Percentiles rank a stretch among this genome's conserved stretches.
Conservation (phyloP, 1,140 invertebrate species). For the Caerostris darwini region DNA sequence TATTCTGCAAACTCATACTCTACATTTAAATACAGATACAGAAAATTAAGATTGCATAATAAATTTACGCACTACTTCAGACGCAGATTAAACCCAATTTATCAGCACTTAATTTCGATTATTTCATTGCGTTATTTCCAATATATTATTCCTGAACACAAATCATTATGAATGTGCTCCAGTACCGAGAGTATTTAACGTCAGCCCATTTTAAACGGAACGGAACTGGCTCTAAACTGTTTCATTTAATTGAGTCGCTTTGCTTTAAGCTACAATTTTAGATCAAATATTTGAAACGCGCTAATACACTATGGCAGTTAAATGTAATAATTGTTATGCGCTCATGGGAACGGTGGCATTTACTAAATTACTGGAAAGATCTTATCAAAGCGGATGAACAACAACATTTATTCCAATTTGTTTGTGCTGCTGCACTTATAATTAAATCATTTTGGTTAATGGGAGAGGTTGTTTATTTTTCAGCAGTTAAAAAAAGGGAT, state of each 20-base stretch:
- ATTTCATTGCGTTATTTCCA: background rate
- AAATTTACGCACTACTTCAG: too few species aligned
- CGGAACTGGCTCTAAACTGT: background rate
- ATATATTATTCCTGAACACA: background rate
- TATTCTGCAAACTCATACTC: too few species aligned
- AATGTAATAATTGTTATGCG: constrained; percentile 12
- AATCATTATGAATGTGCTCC: background rate
- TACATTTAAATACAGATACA: too few species aligned
- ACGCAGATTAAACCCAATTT: background rate
- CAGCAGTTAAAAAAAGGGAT: background rate
- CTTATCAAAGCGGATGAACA: background rate
- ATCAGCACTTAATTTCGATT: background rate
- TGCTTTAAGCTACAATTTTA: constrained; percentile 28
- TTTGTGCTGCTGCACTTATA: background rate
- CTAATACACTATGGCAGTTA: background rate
- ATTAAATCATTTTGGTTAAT: background rate
- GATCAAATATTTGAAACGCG: constrained; percentile 7
- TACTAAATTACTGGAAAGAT: background rate
- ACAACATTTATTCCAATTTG: background rate
- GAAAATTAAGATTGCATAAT: too few species aligned
- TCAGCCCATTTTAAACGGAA: background rate
- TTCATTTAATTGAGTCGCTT: background rate
- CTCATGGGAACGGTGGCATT: background rate
- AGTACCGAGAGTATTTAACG: background rate
- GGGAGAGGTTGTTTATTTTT: background rate